Conservation (phyloP, 2,113 vertebrate species). For the Phoenicopterus ruber region DNA sequence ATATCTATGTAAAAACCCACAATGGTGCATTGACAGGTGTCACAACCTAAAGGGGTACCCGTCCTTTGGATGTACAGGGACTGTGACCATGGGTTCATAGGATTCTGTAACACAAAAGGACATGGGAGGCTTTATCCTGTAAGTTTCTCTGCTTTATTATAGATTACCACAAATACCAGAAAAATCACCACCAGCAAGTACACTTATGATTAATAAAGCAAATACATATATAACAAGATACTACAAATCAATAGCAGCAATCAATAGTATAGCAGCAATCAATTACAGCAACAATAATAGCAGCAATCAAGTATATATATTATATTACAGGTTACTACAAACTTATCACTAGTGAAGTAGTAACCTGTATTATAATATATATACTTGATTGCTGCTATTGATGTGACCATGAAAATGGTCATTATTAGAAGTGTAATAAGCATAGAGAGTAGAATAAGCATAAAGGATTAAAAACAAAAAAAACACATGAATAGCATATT, state of each 20-base stretch:
- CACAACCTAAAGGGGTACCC: background rate
- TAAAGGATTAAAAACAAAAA: background rate
- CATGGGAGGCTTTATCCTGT: background rate
- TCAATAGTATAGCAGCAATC: background rate
- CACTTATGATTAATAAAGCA: background rate
- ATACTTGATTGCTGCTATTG: no score
- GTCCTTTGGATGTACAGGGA: fast-evolving
- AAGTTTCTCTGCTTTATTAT: background rate
- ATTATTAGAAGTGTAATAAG: background rate
- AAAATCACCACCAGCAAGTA: background rate
- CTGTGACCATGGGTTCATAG: fast-evolving
- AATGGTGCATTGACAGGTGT: background rate
- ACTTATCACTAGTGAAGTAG: background rate
- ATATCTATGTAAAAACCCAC: background rate
- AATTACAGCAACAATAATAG: background rate
- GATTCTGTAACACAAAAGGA: background rate
- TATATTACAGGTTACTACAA: background rate
- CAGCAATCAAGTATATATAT: background rate
- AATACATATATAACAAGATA: background rate
- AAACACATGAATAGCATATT: background rate
- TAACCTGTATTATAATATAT: no score
- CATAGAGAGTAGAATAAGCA: background rate
- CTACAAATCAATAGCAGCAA: background rate
- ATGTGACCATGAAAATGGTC: background rate
- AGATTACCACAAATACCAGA: background rate